Evolutionary conservation across 2,888 invertebrate species (phyloP).

Genomic region (Protonemura montana): DNA sequence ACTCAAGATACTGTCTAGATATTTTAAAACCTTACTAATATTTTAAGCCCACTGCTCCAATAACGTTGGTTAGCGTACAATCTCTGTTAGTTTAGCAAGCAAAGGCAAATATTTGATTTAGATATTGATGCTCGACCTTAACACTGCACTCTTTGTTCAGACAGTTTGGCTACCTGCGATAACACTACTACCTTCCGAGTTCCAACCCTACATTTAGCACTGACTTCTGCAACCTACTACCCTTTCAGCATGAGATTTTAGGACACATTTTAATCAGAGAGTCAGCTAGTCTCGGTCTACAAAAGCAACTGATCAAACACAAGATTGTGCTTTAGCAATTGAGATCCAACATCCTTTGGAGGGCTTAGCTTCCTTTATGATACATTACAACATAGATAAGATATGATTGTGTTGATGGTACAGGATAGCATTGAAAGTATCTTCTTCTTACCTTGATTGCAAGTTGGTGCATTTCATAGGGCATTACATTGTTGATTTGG

Average conservation of each 20-base stretch:
- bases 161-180: neutral
- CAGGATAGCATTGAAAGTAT: neutral
- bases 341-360: neutral
- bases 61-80: neutral
- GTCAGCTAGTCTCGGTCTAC: too few species aligned
- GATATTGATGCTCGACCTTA: neutral
- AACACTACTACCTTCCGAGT: neutral
- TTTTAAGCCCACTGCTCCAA: neutral
- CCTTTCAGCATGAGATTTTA: too few species aligned
- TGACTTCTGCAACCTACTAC: too few species aligned
- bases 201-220: too few species aligned
- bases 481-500: slow-evolving; percentile 60
- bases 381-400: neutral
- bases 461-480: slow-evolving; percentile 46
- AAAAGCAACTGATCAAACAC: slow-evolving; percentile 17
- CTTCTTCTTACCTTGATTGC: slow-evolving; percentile 43
- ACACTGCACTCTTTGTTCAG: neutral
- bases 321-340: neutral
- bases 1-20: too few species aligned
- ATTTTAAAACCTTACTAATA: too few species aligned
- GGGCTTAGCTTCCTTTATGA: neutral
- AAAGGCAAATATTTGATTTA: neutral
- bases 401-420: neutral
- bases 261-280: too few species aligned
- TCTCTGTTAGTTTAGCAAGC: neutral